Evolutionary conservation across 2,797 vertebrate genomes (phyloP).

Genomic region (Orientallactaga sibirica): DNA sequence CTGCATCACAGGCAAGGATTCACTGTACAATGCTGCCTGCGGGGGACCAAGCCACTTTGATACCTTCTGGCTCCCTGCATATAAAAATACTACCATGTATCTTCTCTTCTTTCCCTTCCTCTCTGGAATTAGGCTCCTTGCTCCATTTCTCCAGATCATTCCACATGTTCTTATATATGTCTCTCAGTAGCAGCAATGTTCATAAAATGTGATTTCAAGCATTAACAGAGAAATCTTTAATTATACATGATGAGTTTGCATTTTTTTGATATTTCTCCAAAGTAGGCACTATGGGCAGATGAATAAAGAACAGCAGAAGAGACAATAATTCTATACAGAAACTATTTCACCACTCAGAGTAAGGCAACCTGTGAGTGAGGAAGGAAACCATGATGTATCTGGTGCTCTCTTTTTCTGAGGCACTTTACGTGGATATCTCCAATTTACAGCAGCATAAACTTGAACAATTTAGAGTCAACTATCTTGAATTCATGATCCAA

Average conservation of each 20-base stretch:
- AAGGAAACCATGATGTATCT: conserved; percentile 32
- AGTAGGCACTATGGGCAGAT: not conserved
- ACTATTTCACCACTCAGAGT: conserved; percentile 13
- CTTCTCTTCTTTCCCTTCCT: conserved; percentile 39
- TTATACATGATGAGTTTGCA: not conserved
- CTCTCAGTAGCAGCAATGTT: conserved; percentile 40
- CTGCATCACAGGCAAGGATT: conserved; percentile 8
- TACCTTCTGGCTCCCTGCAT: not conserved
- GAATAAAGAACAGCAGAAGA: conserved; percentile 27
- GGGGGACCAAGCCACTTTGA: not conserved
- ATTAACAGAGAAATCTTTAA: conserved; percentile 62
- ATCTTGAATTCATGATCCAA: conserved; percentile 62
- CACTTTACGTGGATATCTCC: conserved; percentile 58
- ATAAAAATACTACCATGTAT: not conserved
- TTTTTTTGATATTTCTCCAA: conserved; percentile 23
- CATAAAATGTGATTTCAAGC: conserved; percentile 54
- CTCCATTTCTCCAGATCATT: conserved; percentile 67
- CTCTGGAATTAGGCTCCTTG: conserved; percentile 18
- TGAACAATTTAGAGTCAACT: conserved; percentile 49
- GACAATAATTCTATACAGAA: conserved; percentile 36
- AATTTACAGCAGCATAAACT: conserved; percentile 58
- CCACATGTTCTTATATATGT: conserved; percentile 31
- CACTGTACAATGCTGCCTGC: not conserved
- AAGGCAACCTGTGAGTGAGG: conserved; percentile 58
- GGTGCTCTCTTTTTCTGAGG: conserved; percentile 41